Evolutionary conservation across 2,888 invertebrate species (phyloP).

Genomic region (Auanema freiburgensis): DNA sequence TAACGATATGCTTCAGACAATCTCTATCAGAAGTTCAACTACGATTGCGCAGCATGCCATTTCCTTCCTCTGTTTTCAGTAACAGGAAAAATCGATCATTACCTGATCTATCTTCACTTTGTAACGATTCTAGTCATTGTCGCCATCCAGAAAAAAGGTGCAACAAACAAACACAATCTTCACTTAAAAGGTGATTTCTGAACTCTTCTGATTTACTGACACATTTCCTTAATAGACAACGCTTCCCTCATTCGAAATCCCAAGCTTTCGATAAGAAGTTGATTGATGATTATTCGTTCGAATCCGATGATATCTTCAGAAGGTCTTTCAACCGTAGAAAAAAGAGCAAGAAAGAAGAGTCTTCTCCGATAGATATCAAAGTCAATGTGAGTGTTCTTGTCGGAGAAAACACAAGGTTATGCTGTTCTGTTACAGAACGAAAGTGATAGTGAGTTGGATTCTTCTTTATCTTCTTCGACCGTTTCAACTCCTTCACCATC

Average conservation of each 20-base stretch:
- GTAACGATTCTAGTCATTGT: too few species aligned
- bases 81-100: slow-evolving; percentile 54
- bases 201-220: background rate
- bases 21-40: slow-evolving; percentile 29
- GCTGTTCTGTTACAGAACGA: slow-evolving; percentile 23
- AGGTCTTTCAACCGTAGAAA: slow-evolving; percentile 5
- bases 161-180: background rate
- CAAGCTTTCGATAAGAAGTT: slow-evolving; percentile 23
- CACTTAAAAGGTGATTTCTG: slow-evolving; percentile 12
- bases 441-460: slow-evolving; percentile 39
- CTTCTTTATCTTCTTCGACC: slow-evolving; percentile 32
- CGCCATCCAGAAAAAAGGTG: too few species aligned
- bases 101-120: slow-evolving; percentile 49
- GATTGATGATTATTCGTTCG: background rate
- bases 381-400: slow-evolving; percentile 19
- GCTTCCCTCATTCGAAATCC: slow-evolving; percentile 23
- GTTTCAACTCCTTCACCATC: slow-evolving; percentile 45
- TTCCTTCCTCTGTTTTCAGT: slow-evolving; percentile 57
- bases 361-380: slow-evolving; percentile 35
- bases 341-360: slow-evolving; percentile 11
- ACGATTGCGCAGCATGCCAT: slow-evolving; percentile 48
- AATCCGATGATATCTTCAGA: slow-evolving; percentile 8
- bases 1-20: slow-evolving; percentile 23
- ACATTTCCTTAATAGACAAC: too few species aligned
- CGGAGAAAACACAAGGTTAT: slow-evolving; percentile 4